Percentiles rank a stretch among this genome's conserved stretches.
Conservation (phyloP, 2,888 invertebrate species). For the Linnaemya tessellans region DNA sequence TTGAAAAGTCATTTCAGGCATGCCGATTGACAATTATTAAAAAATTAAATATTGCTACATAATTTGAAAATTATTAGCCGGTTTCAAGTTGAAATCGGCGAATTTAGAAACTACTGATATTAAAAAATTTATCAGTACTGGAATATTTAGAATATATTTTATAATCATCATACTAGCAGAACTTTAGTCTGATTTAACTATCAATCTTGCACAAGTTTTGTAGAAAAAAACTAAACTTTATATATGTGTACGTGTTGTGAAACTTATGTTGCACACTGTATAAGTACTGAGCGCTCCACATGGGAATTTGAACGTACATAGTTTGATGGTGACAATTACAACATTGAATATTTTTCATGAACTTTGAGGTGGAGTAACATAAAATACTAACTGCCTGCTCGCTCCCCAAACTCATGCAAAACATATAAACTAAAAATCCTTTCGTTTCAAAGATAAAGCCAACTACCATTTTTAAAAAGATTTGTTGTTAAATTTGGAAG, state of each 20-base stretch:
- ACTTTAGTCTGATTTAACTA: too few species aligned
- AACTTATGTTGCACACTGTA: constrained; percentile 19
- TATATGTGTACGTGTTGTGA: not conserved
- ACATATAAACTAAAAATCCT: constrained; percentile 40
- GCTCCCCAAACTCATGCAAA: constrained; percentile 24
- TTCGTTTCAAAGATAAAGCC: constrained; percentile 44
- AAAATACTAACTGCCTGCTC: constrained; percentile 34
- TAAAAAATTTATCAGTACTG: too few species aligned
- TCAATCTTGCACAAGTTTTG: too few species aligned
- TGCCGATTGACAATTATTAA: too few species aligned
- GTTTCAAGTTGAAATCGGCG: too few species aligned
- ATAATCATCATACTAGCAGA: too few species aligned
- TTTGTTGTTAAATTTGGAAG: constrained; percentile 59
- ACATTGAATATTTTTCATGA: constrained; percentile 37
- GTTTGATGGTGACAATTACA: constrained; percentile 64
- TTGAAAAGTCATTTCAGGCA: too few species aligned
- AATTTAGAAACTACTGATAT: too few species aligned
- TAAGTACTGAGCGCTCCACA: constrained; percentile 12
- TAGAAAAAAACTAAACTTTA: too few species aligned
- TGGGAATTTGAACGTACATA: constrained; percentile 22
- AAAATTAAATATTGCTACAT: too few species aligned
- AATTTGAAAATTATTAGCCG: too few species aligned
- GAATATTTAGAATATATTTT: too few species aligned
- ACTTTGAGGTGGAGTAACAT: constrained; percentile 64
- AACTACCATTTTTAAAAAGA: constrained; percentile 49